These are phyloP conservation scores for Leptopilina drosophilae DNA, from an alignment of 2,888 invertebrate genomes.

Conservation along the genomic window DNA sequence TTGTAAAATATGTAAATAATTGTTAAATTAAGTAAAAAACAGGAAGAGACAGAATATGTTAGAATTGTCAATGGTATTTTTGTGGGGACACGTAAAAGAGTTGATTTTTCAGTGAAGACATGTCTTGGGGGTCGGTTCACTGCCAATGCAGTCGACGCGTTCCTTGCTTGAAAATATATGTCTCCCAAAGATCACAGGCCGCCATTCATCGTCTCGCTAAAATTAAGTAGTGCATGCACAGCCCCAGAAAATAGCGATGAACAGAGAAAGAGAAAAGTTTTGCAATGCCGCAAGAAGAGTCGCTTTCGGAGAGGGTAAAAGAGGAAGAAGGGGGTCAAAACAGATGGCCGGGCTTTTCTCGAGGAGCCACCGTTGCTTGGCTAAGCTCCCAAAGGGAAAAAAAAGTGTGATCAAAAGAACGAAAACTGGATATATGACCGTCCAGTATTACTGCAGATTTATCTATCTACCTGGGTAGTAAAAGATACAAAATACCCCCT, in stretches of 20 bases:
- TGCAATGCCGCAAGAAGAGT: conserved; percentile 28
- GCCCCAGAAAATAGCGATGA: conserved; percentile 51
- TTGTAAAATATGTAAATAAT: no score
- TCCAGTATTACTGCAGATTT: conserved; percentile 32
- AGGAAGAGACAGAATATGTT: no score
- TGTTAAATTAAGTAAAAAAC: no score
- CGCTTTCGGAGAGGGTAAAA: not conserved
- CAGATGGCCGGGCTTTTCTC: conserved; percentile 38
- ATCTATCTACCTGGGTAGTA: not conserved
- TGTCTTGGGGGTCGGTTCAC: conserved; percentile 63
- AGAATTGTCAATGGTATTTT: no score
- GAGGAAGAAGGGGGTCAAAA: not conserved
- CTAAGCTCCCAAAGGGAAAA: conserved; percentile 1
- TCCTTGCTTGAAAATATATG: conserved; percentile 68
- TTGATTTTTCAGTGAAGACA: conserved; percentile 47
- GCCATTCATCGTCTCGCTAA: conserved; percentile 70
- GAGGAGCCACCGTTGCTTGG: conserved; percentile 7
- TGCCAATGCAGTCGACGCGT: conserved; percentile 65
- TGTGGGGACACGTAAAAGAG: conserved; percentile 23
- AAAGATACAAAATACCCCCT: conserved; percentile 1
- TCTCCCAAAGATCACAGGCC: conserved; percentile 68
- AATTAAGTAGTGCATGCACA: conserved; percentile 66
- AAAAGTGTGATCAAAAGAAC: conserved; percentile 43
- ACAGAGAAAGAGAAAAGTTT: conserved; percentile 40
- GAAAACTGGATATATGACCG: conserved; percentile 1